Base-by-base conservation (phyloP, 2,797 vertebrate genomes). In the Scomberomorus guttatus region DNA sequence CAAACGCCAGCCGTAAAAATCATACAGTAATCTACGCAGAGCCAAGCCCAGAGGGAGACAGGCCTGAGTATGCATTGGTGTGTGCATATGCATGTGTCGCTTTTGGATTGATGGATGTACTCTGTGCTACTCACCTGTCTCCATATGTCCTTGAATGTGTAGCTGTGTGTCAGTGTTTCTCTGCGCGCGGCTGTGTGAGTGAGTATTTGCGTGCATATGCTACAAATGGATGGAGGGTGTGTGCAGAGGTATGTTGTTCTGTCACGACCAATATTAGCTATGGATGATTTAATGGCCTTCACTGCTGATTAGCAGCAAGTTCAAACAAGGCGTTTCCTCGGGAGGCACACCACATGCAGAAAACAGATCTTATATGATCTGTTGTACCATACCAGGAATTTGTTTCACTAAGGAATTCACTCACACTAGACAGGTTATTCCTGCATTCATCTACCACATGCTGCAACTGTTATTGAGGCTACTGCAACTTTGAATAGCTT, bases 1-100 rank as follows among this genome's bases (percentile, higher is more conserved):
- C 91, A 88, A 95, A 94, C 83, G 86, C 87, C 92, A 90, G 94
- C 93, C 77, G 72, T 95, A 95, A 95, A 95, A 95, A 92, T 90
- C 89, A 90, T 95, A 90, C 89, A 93, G 90, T 90, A 89, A 94
- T 91, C 88, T 84, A 57, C 39, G 60, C 87, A 72, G 86, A 92
- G 92, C 91, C 87, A 81, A 91, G 87, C 89, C 92, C 85, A 89
- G 81, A 87, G 81, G 83, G 87, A 91, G 91, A 89, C 77, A 1
- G 85, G 85, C 80, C 85, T 61, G 80, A 80, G 79, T 58, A 25
- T 29, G 68, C 24, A 12, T 72, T 44, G 70, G 60, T 73, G 80
- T 73, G 63, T 81, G 65, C 60, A 60, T 77, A 76, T 76, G 76
- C 51, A 54, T 46, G 72, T 60, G 75, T 62, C 64, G 69, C 51